These are phyloP conservation scores for Strix uralensis DNA, from an alignment of 2,113 vertebrate genomes.

Conservation along the genomic window DNA sequence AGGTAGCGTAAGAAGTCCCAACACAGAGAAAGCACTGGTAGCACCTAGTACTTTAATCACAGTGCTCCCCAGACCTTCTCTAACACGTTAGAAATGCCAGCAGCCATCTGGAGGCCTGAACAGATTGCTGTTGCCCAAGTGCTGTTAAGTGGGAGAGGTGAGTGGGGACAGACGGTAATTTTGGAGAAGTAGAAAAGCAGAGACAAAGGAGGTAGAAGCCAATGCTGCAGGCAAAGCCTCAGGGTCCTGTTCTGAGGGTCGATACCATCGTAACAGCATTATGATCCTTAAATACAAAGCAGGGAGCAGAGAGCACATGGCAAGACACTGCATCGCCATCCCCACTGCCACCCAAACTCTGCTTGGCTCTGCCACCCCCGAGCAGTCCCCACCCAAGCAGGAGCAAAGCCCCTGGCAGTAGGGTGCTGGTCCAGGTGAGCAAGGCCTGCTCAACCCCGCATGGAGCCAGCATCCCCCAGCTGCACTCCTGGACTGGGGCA, in stretches of 20 bases:
- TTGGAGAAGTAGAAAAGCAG: not conserved
- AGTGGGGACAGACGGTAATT: not conserved
- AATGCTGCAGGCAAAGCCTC: not conserved
- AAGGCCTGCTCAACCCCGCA: not conserved
- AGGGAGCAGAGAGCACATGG: fast-evolving
- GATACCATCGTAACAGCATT: fast-evolving
- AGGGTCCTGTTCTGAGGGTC: not conserved
- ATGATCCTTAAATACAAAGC: not conserved
- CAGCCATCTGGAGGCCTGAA: not conserved
- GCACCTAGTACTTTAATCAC: not conserved
- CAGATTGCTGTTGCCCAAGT: not conserved
- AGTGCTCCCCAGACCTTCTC: not conserved
- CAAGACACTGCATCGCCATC: not conserved
- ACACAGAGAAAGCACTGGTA: not conserved
- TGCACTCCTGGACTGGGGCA: not conserved
- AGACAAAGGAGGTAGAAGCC: not conserved
- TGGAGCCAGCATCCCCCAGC: fast-evolving
- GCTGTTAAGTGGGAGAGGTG: not conserved
- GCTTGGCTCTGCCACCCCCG: not conserved
- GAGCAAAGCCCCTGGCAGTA: fast-evolving
- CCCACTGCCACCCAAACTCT: fast-evolving
- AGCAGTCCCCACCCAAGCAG: not conserved
- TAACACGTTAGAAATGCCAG: not conserved
- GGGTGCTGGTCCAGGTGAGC: not conserved
- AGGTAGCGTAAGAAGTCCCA: not conserved